Conservation (phyloP, 2,888 invertebrate genomes). For the Dexiosoma caninum region DNA sequence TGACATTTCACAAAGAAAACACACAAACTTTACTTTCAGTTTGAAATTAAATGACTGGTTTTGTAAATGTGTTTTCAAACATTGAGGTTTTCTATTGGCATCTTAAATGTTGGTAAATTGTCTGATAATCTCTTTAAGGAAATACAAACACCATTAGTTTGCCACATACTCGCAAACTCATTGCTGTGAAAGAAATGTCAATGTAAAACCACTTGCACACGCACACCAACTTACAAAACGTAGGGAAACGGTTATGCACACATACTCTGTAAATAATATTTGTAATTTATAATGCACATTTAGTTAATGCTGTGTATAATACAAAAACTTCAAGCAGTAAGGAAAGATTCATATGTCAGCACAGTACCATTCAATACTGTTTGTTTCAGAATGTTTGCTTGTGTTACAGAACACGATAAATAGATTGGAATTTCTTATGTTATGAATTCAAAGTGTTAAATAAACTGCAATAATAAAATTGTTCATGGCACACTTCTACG, state of each 20-base stretch:
- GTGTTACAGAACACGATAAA: background rate
- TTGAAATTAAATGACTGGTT: conserved; percentile 23
- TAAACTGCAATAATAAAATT: conserved; percentile 5
- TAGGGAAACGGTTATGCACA: background rate
- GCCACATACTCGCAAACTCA: background rate
- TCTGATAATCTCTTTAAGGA: conserved; percentile 48
- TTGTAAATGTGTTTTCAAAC: background rate
- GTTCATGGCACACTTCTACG: background rate
- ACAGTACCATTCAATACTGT: background rate
- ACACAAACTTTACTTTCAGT: no score
- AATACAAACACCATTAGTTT: conserved; percentile 46
- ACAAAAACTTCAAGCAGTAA: background rate
- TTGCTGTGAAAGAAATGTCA: conserved; percentile 1
- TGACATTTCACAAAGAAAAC: no score
- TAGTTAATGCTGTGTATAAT: background rate
- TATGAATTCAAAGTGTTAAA: conserved; percentile 27
- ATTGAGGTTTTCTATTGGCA: background rate
- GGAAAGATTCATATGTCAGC: background rate
- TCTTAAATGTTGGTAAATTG: conserved; percentile 37
- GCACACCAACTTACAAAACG: background rate
- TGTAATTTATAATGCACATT: background rate
- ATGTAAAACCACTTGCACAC: background rate
- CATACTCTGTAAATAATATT: background rate
- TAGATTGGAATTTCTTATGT: background rate
- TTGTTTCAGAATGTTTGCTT: background rate